These are phyloP conservation scores for Channa striata DNA, from an alignment of 2,797 vertebrate species.

Conservation along the genomic window DNA sequence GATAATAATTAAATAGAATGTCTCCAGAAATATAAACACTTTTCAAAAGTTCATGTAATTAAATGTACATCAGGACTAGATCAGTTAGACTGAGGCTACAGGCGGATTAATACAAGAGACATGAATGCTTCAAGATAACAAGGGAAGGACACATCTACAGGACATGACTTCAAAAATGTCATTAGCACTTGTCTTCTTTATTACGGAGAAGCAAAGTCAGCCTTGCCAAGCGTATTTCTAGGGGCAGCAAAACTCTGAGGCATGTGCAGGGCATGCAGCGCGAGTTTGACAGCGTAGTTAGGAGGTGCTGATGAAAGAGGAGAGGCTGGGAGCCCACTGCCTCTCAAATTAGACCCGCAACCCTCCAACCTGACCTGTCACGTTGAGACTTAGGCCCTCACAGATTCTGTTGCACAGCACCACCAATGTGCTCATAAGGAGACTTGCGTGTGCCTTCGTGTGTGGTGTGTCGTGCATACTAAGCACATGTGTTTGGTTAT, in stretches of 20 bases:
- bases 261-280: slow-evolving; percentile 58
- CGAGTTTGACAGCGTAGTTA: slow-evolving; percentile 84
- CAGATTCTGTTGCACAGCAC: slow-evolving; percentile 70
- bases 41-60: slow-evolving; percentile 30
- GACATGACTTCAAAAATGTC: slow-evolving; percentile 23
- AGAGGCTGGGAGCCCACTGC: slow-evolving; percentile 75
- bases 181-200: slow-evolving; percentile 38
- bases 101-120: not conserved
- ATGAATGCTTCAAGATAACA: slow-evolving; percentile 12
- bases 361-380: slow-evolving; percentile 72
- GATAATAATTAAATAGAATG: slow-evolving; percentile 13
- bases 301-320: slow-evolving; percentile 85
- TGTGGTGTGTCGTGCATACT: slow-evolving; percentile 25
- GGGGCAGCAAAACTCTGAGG: slow-evolving; percentile 62
- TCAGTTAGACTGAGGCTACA: slow-evolving; percentile 4
- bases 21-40: slow-evolving; percentile 14
- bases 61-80: slow-evolving; percentile 3
- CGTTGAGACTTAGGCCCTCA: slow-evolving; percentile 51
- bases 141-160: not conserved
- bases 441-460: slow-evolving; percentile 35
- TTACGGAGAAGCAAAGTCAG: slow-evolving; percentile 41
- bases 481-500: slow-evolving; percentile 50
- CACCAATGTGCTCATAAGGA: slow-evolving; percentile 21
- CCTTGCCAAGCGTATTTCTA: slow-evolving; percentile 67
- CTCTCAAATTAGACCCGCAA: slow-evolving; percentile 83